Percentiles rank a stretch among this genome's conserved stretches.
These are phyloP conservation scores for Empidonax alnorum DNA, from an alignment of 2,113 vertebrate genomes.

Conservation along the genomic window DNA sequence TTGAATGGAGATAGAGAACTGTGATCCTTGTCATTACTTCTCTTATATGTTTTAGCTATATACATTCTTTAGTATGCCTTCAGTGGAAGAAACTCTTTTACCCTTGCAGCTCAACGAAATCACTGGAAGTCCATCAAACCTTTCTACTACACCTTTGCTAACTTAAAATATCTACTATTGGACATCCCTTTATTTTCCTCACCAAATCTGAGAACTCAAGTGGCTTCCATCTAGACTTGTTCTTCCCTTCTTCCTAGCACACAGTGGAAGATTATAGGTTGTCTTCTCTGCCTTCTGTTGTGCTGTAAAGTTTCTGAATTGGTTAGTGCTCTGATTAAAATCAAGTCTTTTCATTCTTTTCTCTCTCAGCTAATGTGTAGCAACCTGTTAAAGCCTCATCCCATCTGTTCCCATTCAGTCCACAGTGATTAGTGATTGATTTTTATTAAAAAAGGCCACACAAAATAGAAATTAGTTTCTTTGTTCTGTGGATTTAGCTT, in stretches of 20 bases:
- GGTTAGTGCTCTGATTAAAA: constrained; percentile 38
- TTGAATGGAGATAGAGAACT: neutral
- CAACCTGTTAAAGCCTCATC: neutral
- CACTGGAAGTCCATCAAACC: neutral
- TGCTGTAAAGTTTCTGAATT: constrained; percentile 34
- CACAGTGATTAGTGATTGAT: neutral
- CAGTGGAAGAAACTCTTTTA: neutral
- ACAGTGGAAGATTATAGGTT: neutral
- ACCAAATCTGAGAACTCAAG: neutral
- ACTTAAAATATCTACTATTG: neutral
- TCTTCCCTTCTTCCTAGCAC: neutral
- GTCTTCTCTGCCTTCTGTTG: constrained; percentile 37
- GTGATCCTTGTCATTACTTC: neutral
- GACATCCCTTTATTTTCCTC: neutral
- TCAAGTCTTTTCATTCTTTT: constrained; percentile 44
- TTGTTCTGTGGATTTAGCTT: neutral
- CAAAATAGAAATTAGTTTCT: constrained; percentile 26
- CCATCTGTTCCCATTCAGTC: constrained; percentile 45
- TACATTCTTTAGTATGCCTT: neutral
- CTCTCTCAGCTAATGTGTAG: constrained; percentile 14
- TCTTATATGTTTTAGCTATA: neutral
- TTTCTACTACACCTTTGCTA: neutral
- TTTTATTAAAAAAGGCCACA: constrained; percentile 25
- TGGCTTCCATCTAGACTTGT: neutral
- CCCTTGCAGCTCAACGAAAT: neutral